Conservation (phyloP, 2,797 vertebrate genomes). For the Lindbergichthys nudifrons region DNA sequence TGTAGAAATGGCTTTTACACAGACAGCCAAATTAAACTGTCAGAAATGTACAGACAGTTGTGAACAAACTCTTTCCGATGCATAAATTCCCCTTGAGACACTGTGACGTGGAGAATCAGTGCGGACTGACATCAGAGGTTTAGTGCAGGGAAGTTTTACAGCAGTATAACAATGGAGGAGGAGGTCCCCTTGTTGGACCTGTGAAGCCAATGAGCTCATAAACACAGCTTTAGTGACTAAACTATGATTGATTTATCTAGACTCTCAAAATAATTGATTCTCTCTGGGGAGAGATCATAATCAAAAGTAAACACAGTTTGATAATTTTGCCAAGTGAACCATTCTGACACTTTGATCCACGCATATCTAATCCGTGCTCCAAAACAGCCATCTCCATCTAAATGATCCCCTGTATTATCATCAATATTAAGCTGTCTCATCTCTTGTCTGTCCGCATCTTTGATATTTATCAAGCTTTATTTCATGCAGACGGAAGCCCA, state of each 20-base stretch:
- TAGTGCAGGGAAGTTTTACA: constrained; percentile 10
- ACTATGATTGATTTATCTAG: constrained; percentile 50
- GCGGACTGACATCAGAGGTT: constrained; percentile 15
- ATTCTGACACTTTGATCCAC: constrained; percentile 74
- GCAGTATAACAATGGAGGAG: background rate
- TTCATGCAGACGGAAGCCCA: constrained; percentile 71
- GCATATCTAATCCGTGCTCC: constrained; percentile 44
- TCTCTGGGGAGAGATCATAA: constrained; percentile 33
- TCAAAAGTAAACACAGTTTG: constrained; percentile 37
- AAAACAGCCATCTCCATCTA: constrained; percentile 48
- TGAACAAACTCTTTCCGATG: constrained; percentile 21
- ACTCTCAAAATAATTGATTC: constrained; percentile 15
- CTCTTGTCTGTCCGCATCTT: constrained; percentile 60
- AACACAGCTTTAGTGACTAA: constrained; percentile 18
- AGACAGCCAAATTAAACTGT: constrained; percentile 27
- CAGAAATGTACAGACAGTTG: constrained; percentile 17
- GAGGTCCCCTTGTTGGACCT: background rate
- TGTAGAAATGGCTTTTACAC: constrained; percentile 3
- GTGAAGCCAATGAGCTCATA: constrained; percentile 15
- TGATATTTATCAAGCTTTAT: constrained; percentile 77
- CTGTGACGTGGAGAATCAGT: background rate
- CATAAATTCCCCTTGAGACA: constrained; percentile 4
- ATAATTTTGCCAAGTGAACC: constrained; percentile 58
- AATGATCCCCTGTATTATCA: constrained; percentile 51
- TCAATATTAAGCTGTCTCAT: constrained; percentile 50